Conservation (phyloP, 2,888 invertebrate species). For the Stenodera caucasica region DNA sequence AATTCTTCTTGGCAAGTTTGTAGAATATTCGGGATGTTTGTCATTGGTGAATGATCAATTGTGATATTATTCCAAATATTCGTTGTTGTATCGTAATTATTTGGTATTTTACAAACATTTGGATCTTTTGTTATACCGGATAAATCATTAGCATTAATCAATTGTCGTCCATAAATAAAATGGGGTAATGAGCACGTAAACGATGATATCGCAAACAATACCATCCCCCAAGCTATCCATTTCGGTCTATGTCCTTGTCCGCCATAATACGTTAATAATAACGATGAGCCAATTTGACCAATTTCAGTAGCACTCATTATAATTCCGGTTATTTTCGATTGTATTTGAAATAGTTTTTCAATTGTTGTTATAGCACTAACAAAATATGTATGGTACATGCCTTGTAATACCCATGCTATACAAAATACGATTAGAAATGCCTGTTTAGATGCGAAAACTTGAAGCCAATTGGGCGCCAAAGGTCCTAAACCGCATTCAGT, state of each 20-base stretch:
- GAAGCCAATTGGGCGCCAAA: conserved; percentile 74
- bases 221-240: conserved; percentile 93
- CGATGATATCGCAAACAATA: conserved; percentile 82
- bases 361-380: conserved; percentile 92
- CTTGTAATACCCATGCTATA: conserved; percentile 83
- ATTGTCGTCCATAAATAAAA: conserved; percentile 77
- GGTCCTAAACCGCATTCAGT: conserved; percentile 80
- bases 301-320: conserved; percentile 90
- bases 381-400: conserved; percentile 94
- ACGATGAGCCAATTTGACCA: conserved; percentile 88
- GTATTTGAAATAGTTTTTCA: conserved; percentile 89
- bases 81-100: conserved; percentile 16
- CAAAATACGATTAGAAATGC: conserved; percentile 87
- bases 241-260: conserved; percentile 90
- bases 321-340: conserved; percentile 87
- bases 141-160: conserved; percentile 63
- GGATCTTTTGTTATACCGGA: conserved; percentile 51
- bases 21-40: conserved; percentile 35
- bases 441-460: conserved; percentile 82
- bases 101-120: conserved; percentile 51
- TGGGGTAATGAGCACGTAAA: conserved; percentile 88
- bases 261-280: conserved; percentile 85
- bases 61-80: conserved; percentile 17
- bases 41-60: conserved; percentile 33
- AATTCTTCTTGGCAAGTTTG: conserved; percentile 57